Conservation (phyloP, 2,113 vertebrate species). For the Cyanoramphus novaezelandiae region DNA sequence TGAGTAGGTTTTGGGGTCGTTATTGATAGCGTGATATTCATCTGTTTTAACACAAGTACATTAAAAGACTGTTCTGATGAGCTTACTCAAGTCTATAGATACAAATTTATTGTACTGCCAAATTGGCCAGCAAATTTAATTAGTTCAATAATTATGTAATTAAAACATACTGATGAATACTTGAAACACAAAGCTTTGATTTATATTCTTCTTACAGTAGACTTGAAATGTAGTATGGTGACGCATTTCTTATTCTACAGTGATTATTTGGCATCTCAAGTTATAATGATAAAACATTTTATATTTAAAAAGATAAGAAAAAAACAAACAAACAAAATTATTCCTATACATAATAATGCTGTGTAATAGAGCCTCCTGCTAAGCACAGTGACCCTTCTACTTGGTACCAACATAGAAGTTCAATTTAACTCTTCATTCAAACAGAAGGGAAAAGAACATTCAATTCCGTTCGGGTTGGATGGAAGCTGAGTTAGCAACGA, state of each 20-base stretch:
- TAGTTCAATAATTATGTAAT: background rate
- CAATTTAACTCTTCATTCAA: background rate
- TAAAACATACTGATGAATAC: background rate
- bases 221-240: background rate
- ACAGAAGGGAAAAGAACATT: background rate
- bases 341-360: background rate
- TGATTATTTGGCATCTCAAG: background rate
- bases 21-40: background rate
- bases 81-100: background rate
- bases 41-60: background rate
- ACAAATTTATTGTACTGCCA: background rate
- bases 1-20: background rate
- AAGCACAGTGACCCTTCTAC: background rate
- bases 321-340: rapidly evolving
- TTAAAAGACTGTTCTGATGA: background rate
- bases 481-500: background rate
- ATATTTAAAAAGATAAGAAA: background rate
- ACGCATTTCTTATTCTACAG: background rate
- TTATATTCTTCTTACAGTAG: background rate
- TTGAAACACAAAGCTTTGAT: background rate
- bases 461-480: background rate
- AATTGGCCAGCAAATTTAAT: background rate
- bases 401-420: background rate
- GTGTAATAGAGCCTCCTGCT: background rate
- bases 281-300: background rate